Evolutionary conservation across 2,888 invertebrate genomes (phyloP).

Genomic region (Ischnura elegans): DNA sequence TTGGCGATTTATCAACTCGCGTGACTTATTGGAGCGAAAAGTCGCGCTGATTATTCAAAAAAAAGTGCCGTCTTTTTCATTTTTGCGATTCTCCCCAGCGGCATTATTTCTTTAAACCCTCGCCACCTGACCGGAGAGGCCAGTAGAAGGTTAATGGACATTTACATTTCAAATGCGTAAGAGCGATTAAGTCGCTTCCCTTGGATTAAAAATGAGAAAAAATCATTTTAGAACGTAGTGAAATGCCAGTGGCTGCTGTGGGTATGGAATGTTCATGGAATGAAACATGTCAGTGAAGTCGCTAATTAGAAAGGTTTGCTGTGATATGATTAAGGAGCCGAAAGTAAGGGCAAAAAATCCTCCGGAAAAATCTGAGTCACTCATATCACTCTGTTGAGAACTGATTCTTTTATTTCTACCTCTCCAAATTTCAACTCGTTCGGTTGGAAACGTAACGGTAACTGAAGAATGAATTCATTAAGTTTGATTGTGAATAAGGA

Average conservation of each 20-base stretch:
- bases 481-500: too few species aligned
- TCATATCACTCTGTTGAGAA: too few species aligned
- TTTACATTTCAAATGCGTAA: not conserved
- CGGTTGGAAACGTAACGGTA: too few species aligned
- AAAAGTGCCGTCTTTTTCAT: not conserved
- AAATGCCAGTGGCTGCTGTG: not conserved
- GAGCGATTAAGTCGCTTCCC: not conserved
- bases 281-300: too few species aligned
- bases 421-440: too few species aligned
- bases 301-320: too few species aligned
- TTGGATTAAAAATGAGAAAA: not conserved
- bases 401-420: too few species aligned
- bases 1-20: not conserved
- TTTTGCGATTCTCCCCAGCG: not conserved
- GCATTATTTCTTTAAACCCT: not conserved
- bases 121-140: not conserved
- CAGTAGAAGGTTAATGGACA: not conserved
- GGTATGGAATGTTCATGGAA: too few species aligned
- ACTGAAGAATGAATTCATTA: too few species aligned
- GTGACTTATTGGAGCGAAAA: not conserved
- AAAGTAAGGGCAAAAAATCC: too few species aligned
- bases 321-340: too few species aligned
- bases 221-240: not conserved
- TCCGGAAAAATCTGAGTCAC: too few species aligned
- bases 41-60: not conserved